Conservation (phyloP, 2,113 vertebrate genomes). For the Scolopax mira region DNA sequence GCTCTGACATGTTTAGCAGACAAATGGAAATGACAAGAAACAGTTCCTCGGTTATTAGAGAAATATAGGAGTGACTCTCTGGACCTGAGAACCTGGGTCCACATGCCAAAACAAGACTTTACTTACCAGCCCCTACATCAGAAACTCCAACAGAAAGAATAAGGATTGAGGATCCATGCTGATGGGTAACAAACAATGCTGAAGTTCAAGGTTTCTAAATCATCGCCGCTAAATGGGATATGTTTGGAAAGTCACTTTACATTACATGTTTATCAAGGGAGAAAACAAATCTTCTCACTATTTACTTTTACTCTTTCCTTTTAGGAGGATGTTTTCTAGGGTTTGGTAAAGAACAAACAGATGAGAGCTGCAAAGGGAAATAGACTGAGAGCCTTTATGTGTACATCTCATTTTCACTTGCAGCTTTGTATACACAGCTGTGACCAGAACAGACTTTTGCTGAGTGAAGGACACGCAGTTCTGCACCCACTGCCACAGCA, state of each 20-base stretch:
- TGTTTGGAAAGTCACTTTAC: constrained; percentile 69
- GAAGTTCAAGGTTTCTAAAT: constrained; percentile 37
- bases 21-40: constrained; percentile 18
- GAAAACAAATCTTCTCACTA: constrained; percentile 66
- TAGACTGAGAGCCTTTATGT: constrained; percentile 46
- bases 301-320: constrained; percentile 67
- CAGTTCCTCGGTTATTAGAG: not conserved
- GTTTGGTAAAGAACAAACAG: constrained; percentile 70
- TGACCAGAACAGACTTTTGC: constrained; percentile 18
- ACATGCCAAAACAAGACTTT: not conserved
- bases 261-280: constrained; percentile 70
- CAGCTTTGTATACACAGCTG: constrained; percentile 72
- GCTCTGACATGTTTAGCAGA: not conserved
- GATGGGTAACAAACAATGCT: not conserved
- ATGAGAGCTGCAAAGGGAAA: constrained; percentile 59
- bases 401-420: constrained; percentile 45
- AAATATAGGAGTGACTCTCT: constrained; percentile 31
- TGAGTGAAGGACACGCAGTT: not conserved
- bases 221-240: constrained; percentile 45
- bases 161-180: not conserved
- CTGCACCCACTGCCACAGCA: not conserved
- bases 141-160: not conserved
- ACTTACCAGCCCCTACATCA: not conserved
- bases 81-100: not conserved
- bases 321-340: constrained; percentile 63